Evolutionary conservation across 2,888 invertebrate genomes (phyloP), one percentile per base, ranked within the genome.

Genomic region (Drosophila atripex): DNA sequence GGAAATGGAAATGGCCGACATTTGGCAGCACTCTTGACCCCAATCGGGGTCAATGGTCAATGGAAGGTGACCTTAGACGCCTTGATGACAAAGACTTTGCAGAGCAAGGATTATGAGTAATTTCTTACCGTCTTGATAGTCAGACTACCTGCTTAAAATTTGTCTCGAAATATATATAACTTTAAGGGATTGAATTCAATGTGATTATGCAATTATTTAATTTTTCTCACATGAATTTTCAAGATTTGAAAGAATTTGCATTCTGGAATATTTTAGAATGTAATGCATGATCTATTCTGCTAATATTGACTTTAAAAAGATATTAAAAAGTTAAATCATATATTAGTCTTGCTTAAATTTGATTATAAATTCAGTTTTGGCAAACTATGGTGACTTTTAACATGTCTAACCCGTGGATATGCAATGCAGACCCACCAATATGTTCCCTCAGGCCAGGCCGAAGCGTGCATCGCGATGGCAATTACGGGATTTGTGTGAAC

Each of bases 391-490:
- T 18, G 39, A 41, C 18, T 41, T 41, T 41, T 18, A 41, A 14
- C 11, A 41, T 41, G 9, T 41, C 3, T 41, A 18, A 18, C 39
- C 18, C 8, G 1, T n/a, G 8, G 14, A 39, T 8, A 41, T 3
- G 9, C 8, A 41, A 2, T 41, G 51, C 12, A 12, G 43, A 50
- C 18, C 8, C 11, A n/a, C 7, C 51, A 21, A 16, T 18, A 14
- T 28, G 14, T 28, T 16, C n/a, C 52, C 28, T 8, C 30, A 38
- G 41, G 56, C 32, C 16, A 39, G 41, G 54, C 32, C 7, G n/a
- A 66, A 77, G 63, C 77, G 87, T 86, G 86, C 73, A 86, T 84
- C 82, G 39, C 55, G 84, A 86, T 84, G 76, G 72, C 49, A 75
- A 61, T 55, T 63, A 51, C 52, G 32, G 41, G 32, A 50, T 41